These are phyloP conservation scores for Tupaia tana DNA, from an alignment of 2,113 vertebrate genomes.

Conservation along the genomic window DNA sequence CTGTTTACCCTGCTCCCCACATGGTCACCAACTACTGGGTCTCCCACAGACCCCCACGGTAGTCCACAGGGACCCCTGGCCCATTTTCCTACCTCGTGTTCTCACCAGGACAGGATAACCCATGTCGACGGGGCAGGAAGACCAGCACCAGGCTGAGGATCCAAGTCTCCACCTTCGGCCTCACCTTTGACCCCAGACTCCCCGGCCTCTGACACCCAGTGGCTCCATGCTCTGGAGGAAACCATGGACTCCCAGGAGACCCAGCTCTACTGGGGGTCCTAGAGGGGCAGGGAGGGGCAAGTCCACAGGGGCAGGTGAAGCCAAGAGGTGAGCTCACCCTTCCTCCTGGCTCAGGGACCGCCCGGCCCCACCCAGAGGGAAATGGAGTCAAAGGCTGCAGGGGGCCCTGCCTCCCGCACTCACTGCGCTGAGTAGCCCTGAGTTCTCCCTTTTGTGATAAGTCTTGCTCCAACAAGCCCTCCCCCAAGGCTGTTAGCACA, in stretches of 20 bases:
- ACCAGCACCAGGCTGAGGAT: not conserved
- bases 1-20: not conserved
- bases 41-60: not conserved
- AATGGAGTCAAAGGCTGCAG: not conserved
- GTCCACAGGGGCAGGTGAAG: not conserved
- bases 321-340: not conserved
- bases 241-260: not conserved
- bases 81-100: not conserved
- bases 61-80: not conserved
- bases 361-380: not conserved
- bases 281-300: rapidly evolving
- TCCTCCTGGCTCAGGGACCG: not conserved
- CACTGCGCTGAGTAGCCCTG: too few relatives aligned
- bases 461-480: not conserved
- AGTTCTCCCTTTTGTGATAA: rapidly evolving
- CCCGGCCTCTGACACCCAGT: rapidly evolving
- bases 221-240: not conserved
- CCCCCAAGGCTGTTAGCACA: too few relatives aligned
- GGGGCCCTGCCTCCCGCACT: too few relatives aligned
- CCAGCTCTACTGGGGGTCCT: too few relatives aligned
- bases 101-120: not conserved
- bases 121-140: not conserved
- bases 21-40: not conserved
- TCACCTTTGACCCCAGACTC: too few relatives aligned
- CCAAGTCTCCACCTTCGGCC: rapidly evolving